These are phyloP conservation scores for Neopipo cinnamomea DNA, from an alignment of 2,113 vertebrate genomes.

Conservation along the genomic window DNA sequence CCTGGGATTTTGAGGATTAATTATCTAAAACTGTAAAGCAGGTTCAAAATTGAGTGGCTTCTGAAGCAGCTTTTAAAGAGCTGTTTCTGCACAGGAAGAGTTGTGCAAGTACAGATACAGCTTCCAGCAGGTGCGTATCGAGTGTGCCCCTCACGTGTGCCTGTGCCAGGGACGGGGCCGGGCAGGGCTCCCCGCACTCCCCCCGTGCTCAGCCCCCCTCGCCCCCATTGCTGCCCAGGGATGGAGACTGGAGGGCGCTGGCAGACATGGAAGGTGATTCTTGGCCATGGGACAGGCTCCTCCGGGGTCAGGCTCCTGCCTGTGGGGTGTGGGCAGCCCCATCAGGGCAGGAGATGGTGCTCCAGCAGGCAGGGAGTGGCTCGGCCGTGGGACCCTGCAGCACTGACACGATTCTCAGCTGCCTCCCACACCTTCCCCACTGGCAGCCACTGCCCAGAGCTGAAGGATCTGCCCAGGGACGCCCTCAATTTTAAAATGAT, in stretches of 20 bases:
- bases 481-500: background rate
- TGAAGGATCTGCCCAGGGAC: background rate
- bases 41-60: background rate
- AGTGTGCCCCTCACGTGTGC: rapidly evolving
- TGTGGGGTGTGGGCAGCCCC: background rate
- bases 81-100: background rate
- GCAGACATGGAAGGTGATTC: background rate
- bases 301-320: background rate
- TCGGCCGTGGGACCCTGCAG: background rate
- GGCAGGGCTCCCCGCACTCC: background rate
- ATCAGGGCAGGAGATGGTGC: background rate
- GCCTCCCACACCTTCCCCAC: background rate
- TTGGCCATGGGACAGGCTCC: background rate
- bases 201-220: rapidly evolving
- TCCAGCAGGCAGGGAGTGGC: background rate
- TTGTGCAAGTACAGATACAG: background rate
- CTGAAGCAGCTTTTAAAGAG: background rate
- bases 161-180: rapidly evolving
- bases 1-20: background rate
- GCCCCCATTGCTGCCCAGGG: rapidly evolving
- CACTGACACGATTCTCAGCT: background rate
- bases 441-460: background rate
- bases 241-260: background rate
- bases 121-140: rapidly evolving
- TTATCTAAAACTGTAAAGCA: background rate